Evolutionary conservation across 2,113 vertebrate species (phyloP), one percentile per base, ranked within the genome.

Genomic region (Psophia crepitans): DNA sequence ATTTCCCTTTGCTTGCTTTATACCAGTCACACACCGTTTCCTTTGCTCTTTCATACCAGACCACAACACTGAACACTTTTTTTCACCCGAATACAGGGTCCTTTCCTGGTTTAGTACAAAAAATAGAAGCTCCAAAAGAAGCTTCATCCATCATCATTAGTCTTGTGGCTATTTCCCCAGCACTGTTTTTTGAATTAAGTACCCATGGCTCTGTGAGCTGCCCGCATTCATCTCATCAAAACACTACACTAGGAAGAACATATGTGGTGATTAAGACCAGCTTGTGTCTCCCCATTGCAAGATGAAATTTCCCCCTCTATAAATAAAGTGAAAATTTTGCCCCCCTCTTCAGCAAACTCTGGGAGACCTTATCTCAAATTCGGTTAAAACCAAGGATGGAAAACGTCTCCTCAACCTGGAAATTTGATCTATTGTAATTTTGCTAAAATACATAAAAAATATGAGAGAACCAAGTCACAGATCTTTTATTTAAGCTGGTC

Each of bases 31-130:
- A 19, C 57, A 24, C 23, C 46, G 11, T 13, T 2, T 75, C 84
- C n/a, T 58, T 41, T 2, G 12, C 57, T 82, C 35, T 46, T 51
- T 66, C 11, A 24, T 7, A 57, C 7, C 74, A 51, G 28, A 8
- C 11, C 16, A 9, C 0, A 1, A 54, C 1, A 14, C n/a, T 5
- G 15, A 48, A 24, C 12, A 19, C 2, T 48, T 37, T 39, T 39
- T 46, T 74, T 39, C 20, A 44, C 23, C 11, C 5, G 20, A 70
- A 44, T 9, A 22, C 41, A 39, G 23, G 11, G 15, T 53, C 14
- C 41, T 39, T 74, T 49, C 71, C 54, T 24, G 15, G 1, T 54
- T 43, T 21, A 64, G 8, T 9, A 63, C 33, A 48, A n/a, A 48
- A 74, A 32, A 2, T 0, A 53, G 37, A n/a, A 69, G 65, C 49